These are phyloP conservation scores for Ophion obscuratus DNA, from an alignment of 2,888 invertebrate genomes.

Conservation along the genomic window DNA sequence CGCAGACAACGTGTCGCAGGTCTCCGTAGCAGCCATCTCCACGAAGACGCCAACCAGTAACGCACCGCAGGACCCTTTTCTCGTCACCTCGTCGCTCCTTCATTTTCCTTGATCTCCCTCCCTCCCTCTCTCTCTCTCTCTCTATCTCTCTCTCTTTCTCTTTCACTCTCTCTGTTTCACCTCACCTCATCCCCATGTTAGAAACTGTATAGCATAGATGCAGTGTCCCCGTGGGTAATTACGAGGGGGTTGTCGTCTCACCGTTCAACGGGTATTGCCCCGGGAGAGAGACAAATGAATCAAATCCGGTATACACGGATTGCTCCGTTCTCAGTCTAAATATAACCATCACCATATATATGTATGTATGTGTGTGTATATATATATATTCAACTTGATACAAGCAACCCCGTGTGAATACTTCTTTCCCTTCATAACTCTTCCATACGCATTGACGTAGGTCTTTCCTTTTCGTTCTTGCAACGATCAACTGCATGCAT, in stretches of 20 bases:
- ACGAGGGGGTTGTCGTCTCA: slow-evolving; percentile 50
- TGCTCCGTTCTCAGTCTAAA: not conserved
- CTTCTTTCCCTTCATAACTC: not conserved
- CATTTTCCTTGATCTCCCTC: not conserved
- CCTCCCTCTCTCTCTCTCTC: not conserved
- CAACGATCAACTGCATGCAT: not conserved
- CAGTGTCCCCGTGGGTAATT: slow-evolving; percentile 61
- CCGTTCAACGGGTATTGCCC: slow-evolving; percentile 48
- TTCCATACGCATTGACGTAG: not conserved
- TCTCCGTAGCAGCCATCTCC: slow-evolving; percentile 29
- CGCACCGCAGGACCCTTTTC: slow-evolving; percentile 25
- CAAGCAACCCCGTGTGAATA: slow-evolving; percentile 3
- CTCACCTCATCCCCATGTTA: slow-evolving; percentile 19
- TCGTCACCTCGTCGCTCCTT: not conserved
- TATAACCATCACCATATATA: slow-evolving; percentile 1
- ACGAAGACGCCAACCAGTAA: slow-evolving; percentile 40
- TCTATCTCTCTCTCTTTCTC: not conserved
- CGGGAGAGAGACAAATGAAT: slow-evolving; percentile 12
- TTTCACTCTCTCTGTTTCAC: not conserved
- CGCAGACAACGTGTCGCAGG: slow-evolving; percentile 34
- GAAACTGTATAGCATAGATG: slow-evolving; percentile 31
- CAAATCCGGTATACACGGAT: slow-evolving; percentile 9
- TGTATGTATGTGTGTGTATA: not conserved
- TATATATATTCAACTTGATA: not conserved
- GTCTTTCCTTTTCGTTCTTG: not conserved